Conservation (phyloP, 1,140 invertebrate species). For the Drosophila grimshawi region DNA sequence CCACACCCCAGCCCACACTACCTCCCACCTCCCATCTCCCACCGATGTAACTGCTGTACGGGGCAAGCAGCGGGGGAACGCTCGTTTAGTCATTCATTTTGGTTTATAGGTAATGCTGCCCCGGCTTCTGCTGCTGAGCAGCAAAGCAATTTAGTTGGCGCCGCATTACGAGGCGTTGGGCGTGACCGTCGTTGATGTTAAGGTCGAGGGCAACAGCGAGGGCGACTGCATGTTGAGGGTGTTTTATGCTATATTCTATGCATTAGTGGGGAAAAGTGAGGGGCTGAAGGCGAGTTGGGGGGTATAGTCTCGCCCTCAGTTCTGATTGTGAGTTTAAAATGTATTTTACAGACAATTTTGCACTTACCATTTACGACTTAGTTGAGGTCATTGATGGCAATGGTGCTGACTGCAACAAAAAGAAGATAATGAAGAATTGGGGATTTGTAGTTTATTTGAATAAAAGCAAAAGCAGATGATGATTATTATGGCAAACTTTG, state of each 20-base stretch:
- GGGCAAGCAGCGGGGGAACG: slow-evolving; percentile 12
- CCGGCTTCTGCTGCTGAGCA: slow-evolving; percentile 32
- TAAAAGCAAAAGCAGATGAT: not conserved
- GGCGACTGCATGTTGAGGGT: not conserved
- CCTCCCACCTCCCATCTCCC: not conserved
- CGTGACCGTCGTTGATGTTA: slow-evolving; percentile 15
- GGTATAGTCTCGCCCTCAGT: not conserved
- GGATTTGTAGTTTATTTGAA: not conserved
- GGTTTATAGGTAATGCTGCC: slow-evolving; percentile 65
- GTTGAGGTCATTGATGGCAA: slow-evolving; percentile 58
- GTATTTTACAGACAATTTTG: slow-evolving; percentile 67
- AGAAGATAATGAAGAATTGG: not conserved
- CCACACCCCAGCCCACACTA: not conserved
- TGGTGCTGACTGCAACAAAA: slow-evolving; percentile 38
- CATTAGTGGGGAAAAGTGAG: not conserved
- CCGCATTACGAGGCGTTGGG: slow-evolving; percentile 43
- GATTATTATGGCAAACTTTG: not conserved
- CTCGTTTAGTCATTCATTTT: slow-evolving; percentile 70
- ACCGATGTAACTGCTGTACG: too few relatives aligned
- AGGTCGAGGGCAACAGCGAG: slow-evolving; percentile 27
- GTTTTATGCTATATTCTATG: slow-evolving; percentile 17
- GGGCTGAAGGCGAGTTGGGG: not conserved
- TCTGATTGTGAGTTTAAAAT: slow-evolving; percentile 54
- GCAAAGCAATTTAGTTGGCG: slow-evolving; percentile 72
- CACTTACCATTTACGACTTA: slow-evolving; percentile 75